Conservation (phyloP, 2,797 vertebrate species). For the Diceros bicornis region DNA sequence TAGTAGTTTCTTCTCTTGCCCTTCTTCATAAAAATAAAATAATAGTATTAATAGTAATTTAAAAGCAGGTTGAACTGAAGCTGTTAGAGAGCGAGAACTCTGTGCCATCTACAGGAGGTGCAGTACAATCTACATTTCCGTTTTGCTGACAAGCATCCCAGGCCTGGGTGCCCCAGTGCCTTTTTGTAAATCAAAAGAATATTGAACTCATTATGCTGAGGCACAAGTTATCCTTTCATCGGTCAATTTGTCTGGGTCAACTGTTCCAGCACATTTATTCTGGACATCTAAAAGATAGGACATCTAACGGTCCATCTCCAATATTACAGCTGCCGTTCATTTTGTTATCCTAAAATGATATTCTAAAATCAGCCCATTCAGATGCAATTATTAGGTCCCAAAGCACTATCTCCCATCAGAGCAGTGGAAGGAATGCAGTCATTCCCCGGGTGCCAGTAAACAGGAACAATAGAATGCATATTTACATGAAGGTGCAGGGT, state of each 20-base stretch:
- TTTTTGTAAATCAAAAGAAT: constrained; percentile 72
- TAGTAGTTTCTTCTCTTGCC: background rate
- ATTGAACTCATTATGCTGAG: constrained; percentile 64
- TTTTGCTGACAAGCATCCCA: background rate
- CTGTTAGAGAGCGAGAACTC: background rate
- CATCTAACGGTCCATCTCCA: constrained; percentile 49
- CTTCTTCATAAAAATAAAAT: background rate
- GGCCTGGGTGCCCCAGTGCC: background rate
- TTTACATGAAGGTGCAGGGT: background rate
- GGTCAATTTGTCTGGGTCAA: constrained; percentile 76
- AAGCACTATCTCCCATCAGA: constrained; percentile 77
- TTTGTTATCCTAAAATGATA: constrained; percentile 69
- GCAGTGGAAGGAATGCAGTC: background rate
- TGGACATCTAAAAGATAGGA: constrained; percentile 77
- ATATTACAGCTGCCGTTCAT: constrained; percentile 58
- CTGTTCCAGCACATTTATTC: constrained; percentile 64
- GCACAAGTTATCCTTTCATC: constrained; percentile 66
- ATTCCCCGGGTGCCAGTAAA: background rate
- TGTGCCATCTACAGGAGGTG: background rate
- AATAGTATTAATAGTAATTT: background rate
- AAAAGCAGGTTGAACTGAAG: background rate
- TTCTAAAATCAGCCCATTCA: constrained; percentile 18
- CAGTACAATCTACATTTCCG: background rate
- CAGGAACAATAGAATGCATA: background rate
- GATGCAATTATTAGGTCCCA: constrained; percentile 67